Conservation (phyloP, 1,140 invertebrate species). For the Anastrepha obliqua region DNA sequence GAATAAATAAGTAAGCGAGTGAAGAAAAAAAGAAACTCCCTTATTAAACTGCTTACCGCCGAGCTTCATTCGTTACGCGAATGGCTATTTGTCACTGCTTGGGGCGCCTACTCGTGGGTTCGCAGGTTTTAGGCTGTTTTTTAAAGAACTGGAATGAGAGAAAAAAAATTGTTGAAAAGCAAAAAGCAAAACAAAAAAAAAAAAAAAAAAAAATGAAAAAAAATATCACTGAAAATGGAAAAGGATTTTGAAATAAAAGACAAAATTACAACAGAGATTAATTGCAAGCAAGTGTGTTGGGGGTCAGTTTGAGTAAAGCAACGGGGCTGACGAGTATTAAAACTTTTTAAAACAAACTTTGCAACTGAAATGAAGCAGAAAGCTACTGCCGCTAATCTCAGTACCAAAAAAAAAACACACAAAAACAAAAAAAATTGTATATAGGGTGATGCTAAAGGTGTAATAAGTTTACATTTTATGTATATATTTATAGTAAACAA, state of each 20-base stretch:
- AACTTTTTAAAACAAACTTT: slow-evolving; percentile 49
- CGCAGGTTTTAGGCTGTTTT: neutral
- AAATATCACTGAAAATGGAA: neutral
- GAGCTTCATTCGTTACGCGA: slow-evolving; percentile 33
- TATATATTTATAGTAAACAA: too few relatives aligned
- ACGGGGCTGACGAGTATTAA: slow-evolving; percentile 6
- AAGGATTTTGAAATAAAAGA: slow-evolving; percentile 34
- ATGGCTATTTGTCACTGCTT: slow-evolving; percentile 35
- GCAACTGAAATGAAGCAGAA: slow-evolving; percentile 45
- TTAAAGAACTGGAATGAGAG: neutral
- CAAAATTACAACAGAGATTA: slow-evolving; percentile 34
- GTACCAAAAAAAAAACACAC: neutral
- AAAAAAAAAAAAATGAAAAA: neutral
- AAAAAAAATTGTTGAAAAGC: neutral
- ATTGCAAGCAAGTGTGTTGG: neutral
- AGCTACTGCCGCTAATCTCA: slow-evolving; percentile 20
- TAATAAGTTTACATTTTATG: too few relatives aligned
- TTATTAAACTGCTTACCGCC: slow-evolving; percentile 32
- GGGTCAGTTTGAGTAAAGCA: neutral
- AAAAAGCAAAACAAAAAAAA: neutral
- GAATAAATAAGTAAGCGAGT: slow-evolving; percentile 43
- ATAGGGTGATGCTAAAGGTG: neutral
- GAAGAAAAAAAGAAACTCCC: neutral
- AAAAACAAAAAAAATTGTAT: neutral
- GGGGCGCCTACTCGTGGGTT: neutral